Conservation (phyloP, 2,888 invertebrate species). For the Caenorhabditis doughertyi region DNA sequence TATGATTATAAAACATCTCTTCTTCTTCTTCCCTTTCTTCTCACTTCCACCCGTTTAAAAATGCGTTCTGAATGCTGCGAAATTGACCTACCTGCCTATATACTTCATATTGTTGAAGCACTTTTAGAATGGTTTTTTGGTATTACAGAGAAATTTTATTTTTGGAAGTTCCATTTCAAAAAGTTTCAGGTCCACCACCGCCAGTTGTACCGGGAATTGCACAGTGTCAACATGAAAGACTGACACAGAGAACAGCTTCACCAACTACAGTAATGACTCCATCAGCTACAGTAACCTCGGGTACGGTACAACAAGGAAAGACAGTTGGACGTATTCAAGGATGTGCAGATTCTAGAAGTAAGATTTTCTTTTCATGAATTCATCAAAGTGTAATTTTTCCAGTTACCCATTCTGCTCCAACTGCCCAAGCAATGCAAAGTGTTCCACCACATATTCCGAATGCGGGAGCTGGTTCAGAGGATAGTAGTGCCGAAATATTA, state of each 20-base stretch:
- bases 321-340: slow-evolving; percentile 70
- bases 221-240: slow-evolving; percentile 43
- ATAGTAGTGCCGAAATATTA: slow-evolving; percentile 73
- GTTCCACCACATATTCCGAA: slow-evolving; percentile 67
- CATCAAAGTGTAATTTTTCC: background rate
- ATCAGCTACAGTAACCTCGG: slow-evolving; percentile 16
- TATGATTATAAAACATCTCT: slow-evolving; percentile 41
- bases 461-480: slow-evolving; percentile 61
- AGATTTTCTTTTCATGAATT: background rate
- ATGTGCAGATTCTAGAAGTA: slow-evolving; percentile 40
- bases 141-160: background rate
- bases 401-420: slow-evolving; percentile 30
- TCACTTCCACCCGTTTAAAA: background rate
- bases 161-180: background rate
- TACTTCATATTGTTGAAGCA: background rate
- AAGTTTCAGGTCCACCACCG: slow-evolving; percentile 42
- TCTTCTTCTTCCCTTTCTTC: background rate
- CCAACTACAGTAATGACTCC: slow-evolving; percentile 33
- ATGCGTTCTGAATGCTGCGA: slow-evolving; percentile 42
- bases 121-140: slow-evolving; percentile 14
- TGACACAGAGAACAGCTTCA: slow-evolving; percentile 46
- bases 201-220: slow-evolving; percentile 25
- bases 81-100: slow-evolving; percentile 9
- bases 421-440: slow-evolving; percentile 52
- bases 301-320: slow-evolving; percentile 66